Conservation (phyloP, 1,140 invertebrate species). For the Trachymyrmex septentrionalis region DNA sequence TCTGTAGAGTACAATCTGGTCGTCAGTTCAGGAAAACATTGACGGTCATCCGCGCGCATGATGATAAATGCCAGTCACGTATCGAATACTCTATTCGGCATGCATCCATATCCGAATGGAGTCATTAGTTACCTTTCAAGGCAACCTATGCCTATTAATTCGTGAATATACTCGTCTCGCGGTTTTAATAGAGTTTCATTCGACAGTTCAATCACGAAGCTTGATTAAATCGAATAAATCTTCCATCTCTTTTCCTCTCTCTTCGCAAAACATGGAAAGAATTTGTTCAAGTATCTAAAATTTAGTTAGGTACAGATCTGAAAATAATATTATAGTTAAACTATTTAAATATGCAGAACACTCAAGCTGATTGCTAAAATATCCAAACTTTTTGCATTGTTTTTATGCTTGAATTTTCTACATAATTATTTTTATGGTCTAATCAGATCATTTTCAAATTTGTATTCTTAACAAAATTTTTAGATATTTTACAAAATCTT, state of each 20-base stretch:
- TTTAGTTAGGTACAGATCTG: no score
- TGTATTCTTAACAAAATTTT: no score
- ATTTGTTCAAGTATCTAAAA: no score
- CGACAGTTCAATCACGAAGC: neutral
- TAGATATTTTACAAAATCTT: no score
- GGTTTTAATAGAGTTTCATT: neutral
- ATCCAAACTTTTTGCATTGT: no score
- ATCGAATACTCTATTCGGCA: constrained; percentile 49
- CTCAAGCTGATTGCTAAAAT: no score
- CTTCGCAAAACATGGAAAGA: neutral
- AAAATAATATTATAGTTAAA: no score
- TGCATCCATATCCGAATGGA: constrained; percentile 60
- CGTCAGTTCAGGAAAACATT: constrained; percentile 59
- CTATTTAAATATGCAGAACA: no score
- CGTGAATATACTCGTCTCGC: constrained; percentile 10
- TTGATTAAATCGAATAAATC: neutral
- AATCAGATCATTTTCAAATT: no score
- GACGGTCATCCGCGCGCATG: constrained; percentile 32
- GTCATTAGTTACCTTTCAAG: constrained; percentile 43
- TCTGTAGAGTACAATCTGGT: constrained; percentile 19
- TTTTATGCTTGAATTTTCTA: no score
- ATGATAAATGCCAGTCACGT: constrained; percentile 59
- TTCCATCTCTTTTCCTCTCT: neutral
- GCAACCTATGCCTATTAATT: constrained; percentile 53
- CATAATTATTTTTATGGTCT: no score